These are phyloP conservation scores for Doris montereyensis DNA, from an alignment of 2,888 invertebrate genomes.

Conservation along the genomic window DNA sequence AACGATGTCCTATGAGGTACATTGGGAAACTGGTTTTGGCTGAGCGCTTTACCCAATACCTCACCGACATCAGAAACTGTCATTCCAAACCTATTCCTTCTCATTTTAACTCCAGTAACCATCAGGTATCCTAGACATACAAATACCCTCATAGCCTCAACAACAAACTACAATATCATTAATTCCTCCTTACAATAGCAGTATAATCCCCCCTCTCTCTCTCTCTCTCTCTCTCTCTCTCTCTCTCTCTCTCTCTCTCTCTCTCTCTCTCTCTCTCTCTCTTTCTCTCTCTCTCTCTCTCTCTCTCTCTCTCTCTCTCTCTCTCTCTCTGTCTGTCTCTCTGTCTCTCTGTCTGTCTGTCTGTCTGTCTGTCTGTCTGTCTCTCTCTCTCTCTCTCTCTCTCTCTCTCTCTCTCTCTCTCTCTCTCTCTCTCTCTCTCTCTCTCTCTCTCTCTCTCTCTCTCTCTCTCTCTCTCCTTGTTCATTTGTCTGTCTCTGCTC, in stretches of 20 bases:
- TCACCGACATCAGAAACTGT: too few relatives aligned
- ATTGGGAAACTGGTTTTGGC: too few relatives aligned
- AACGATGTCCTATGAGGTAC: too few relatives aligned
- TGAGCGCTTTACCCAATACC: too few relatives aligned
- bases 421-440: constrained; percentile 27
- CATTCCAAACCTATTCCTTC: too few relatives aligned
- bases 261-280: background rate
- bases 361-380: background rate
- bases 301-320: background rate
- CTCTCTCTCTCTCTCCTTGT: too few relatives aligned
- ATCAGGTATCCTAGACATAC: too few relatives aligned
- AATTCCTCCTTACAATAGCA: too few relatives aligned
- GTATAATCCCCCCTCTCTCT: background rate
- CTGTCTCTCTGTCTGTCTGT: background rate
- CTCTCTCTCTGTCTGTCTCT: constrained; percentile 5
- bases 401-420: constrained; percentile 18
- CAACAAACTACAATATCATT: too few relatives aligned
- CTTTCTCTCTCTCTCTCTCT: background rate
- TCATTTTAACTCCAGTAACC: too few relatives aligned
- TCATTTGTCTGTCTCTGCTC: too few relatives aligned
- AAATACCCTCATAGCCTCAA: too few relatives aligned
- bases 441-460: constrained; percentile 27
- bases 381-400: constrained; percentile 22
- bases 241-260: constrained; percentile 14
- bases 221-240: constrained; percentile 11